Base-by-base conservation (phyloP, 2,888 invertebrate species). In the Vesta saturnalis region DNA sequence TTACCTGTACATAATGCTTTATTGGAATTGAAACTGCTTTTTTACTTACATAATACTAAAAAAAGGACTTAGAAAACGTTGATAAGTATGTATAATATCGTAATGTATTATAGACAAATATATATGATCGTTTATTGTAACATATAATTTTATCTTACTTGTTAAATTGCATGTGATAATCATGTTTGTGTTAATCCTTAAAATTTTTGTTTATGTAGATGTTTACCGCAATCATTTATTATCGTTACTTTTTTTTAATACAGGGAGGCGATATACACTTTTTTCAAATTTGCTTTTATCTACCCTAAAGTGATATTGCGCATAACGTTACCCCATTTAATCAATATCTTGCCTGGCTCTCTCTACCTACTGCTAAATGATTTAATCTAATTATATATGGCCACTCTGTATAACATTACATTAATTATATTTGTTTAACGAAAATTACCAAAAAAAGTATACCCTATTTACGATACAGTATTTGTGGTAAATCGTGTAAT, bases 11-110 rank as follows among this genome's bases (percentile, higher is more conserved):
- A 72, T 78, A 78, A 82, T 82, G 84, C 84, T 84, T 84, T 76
- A 83, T 84, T 83, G 83, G 84, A 84, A 83, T 84, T 84, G 84
- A 84, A 83, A 82, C 80, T 80, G 83, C 83, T 84, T 84, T 84
- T 83, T 83, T 83, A 83, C 82, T 82, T 81, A 80, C 66, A 74
- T 73, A 76, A 74, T 76, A 71, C 73, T 74, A 67, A 63, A 61
- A 67, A 72, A 74, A 73, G 69, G 73, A 71, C 68, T 75, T 71
- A 71, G 71, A 72, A 75, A 76, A 74, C 77, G 78, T 79, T 79
- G 77, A 79, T 77, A 78, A 77, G 75, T 76, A 77, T 77, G 78
- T 77, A 78, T 76, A 77, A 78, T 76, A 77, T 73, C 72, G 72
- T 72, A 73, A 67, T 70, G 71, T 70, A 74, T 70, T 63, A 72